These are phyloP conservation scores for Oscheius sp. DNA, from an alignment of 2,888 invertebrate genomes.

Conservation along the genomic window DNA sequence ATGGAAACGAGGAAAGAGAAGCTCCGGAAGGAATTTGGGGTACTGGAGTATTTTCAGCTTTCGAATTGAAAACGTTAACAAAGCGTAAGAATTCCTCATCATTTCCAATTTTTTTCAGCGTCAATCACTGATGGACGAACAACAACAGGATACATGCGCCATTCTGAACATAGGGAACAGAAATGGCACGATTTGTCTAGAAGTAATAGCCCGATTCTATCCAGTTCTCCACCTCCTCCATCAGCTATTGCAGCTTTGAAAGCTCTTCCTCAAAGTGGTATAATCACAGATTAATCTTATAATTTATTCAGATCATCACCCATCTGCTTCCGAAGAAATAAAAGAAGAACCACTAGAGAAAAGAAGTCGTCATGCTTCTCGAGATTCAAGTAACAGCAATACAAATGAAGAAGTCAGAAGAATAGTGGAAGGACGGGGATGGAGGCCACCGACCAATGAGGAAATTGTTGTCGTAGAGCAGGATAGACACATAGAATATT, in stretches of 20 bases:
- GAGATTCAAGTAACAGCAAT: conserved; percentile 57
- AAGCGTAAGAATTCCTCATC: too few relatives aligned
- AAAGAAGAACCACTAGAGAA: conserved; percentile 40
- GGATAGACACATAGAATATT: background rate
- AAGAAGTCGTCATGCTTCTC: conserved; percentile 58
- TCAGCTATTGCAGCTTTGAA: conserved; percentile 37
- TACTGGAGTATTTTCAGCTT: conserved; percentile 98
- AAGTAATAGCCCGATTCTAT: conserved; percentile 18
- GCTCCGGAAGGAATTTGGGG: conserved; percentile 83
- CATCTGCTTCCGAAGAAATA: conserved; percentile 17
- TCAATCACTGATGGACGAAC: background rate
- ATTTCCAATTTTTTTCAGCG: too few relatives aligned
- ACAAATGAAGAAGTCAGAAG: conserved; percentile 44
- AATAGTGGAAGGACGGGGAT: conserved; percentile 8
- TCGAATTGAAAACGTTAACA: conserved; percentile 98
- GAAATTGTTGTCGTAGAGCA: conserved; percentile 14
- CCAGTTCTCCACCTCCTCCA: conserved; percentile 33
- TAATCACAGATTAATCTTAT: background rate
- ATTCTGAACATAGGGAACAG: background rate
- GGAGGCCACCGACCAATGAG: conserved; percentile 1
- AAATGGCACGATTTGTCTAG: conserved; percentile 9
- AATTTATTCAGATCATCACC: conserved; percentile 27
- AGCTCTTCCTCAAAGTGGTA: conserved; percentile 22
- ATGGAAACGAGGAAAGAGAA: conserved; percentile 7
- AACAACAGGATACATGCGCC: background rate